phyloP scores from a whole-genome alignment of 2,113 vertebrate genomes.

The Neolamprologus ventralis region DNA sequence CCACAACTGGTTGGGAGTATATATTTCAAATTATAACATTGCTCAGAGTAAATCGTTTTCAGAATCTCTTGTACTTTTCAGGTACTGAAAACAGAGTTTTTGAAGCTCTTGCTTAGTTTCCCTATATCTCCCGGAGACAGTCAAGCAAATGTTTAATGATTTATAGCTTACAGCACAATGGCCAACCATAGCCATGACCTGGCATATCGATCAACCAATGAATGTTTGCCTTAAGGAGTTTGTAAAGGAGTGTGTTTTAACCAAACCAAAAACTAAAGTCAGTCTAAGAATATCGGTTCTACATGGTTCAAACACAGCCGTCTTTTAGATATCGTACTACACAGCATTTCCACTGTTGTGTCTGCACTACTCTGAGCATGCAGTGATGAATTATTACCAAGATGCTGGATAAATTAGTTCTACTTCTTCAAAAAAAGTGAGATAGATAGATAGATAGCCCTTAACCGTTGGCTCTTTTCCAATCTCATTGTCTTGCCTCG shows the following conservation, averaged over 20 bases:
- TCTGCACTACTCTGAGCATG: not conserved
- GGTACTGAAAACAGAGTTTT: not conserved
- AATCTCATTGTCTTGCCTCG: not conserved
- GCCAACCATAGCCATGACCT: not conserved
- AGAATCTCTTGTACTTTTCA: not conserved
- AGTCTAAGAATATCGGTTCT: accelerated
- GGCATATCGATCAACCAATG: not conserved
- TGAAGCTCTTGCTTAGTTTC: not conserved
- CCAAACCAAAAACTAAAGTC: not conserved
- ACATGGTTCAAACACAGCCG: not conserved
- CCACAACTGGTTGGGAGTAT: not conserved
- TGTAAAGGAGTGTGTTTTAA: not conserved
- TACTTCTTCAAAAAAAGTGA: not conserved
- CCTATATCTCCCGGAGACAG: not conserved
- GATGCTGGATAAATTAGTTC: not conserved
- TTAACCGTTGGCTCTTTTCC: not conserved
- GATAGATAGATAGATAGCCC: not conserved
- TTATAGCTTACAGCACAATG: not conserved
- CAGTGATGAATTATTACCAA: not conserved
- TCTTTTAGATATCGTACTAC: not conserved
- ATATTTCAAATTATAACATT: not conserved
- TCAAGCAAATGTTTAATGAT: not conserved
- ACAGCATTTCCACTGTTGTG: not conserved
- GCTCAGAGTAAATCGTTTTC: accelerated
- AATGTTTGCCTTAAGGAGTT: not conserved